Evolutionary conservation across 2,113 vertebrate genomes (phyloP), one percentile per base, ranked within the genome.

Genomic region (Verasper variegatus): DNA sequence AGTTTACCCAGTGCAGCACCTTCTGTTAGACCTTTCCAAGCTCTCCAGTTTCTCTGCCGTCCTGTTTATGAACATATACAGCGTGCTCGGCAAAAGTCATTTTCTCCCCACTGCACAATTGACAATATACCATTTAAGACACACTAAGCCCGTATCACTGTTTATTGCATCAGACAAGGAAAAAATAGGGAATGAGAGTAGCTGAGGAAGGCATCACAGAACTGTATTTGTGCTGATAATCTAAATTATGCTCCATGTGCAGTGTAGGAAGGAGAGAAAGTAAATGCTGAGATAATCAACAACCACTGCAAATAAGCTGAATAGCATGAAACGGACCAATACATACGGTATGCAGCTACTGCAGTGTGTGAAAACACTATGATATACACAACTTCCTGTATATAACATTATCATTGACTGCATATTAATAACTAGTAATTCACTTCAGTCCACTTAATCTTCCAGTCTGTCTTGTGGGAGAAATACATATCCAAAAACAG

Each of bases 271-370:
- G 45, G 35, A 57, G 61, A 83, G 54, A 74, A 76, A 83, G 73
- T 62, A 82, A 89, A 83, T 52, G 86, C 87, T 88, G 89, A 89
- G 83, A 82, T 89, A 70, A 83, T 83, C 87, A 91, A 58, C 82
- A 77, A 71, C 51, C 66, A 31, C 52, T 13, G 52, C 40, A 83
- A 69, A 77, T 52, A 63, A 74, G 86, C 87, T 86, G 87, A 86
- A 83, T 80, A 23, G 55, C 63, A 64, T 81, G 74, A 88, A 87
- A 83, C 54, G 26, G 60, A 18, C 67, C 27, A 10, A 65, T 47
- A 54, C 58, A 68, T 55, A n/a, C n/a, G n/a, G n/a, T n/a, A 73
- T 76, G 56, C n/a, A 23, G 56, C 45, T 60, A 57, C 18, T 68
- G 57, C 37, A 56, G 57, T 54, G 6, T 45, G 3, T 57, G 47